Percentiles rank a stretch among this genome's conserved stretches.
Conservation (phyloP, 1,140 invertebrate species). For the Megalopta genalis region DNA sequence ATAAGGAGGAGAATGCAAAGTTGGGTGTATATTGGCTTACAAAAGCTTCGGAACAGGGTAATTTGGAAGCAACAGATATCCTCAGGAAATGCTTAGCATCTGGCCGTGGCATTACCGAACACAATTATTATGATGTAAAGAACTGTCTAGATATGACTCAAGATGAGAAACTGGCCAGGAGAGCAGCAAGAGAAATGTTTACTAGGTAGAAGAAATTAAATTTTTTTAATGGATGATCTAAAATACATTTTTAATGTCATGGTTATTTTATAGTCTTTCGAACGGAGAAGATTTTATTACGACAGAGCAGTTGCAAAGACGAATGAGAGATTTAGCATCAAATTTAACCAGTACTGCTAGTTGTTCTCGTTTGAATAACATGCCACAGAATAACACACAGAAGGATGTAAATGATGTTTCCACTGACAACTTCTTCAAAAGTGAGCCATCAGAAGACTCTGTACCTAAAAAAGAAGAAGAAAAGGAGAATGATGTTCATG, state of each 20-base stretch:
- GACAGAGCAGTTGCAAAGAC: conserved; percentile 86
- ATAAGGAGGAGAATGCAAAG: conserved; percentile 84
- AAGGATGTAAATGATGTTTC: conserved; percentile 63
- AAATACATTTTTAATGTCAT: conserved; percentile 18
- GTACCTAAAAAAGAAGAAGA: conserved; percentile 54
- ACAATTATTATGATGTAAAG: conserved; percentile 91
- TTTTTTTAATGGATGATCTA: neutral
- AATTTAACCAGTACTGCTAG: conserved; percentile 65
- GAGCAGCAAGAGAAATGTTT: conserved; percentile 92
- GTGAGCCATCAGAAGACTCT: conserved; percentile 67
- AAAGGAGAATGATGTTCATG: conserved; percentile 56
- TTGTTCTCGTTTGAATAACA: conserved; percentile 41
- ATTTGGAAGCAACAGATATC: conserved; percentile 90
- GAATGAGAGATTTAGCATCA: conserved; percentile 83
- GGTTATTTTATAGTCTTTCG: conserved; percentile 82
- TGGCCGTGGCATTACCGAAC: conserved; percentile 89
- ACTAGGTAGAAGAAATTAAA: conserved; percentile 81
- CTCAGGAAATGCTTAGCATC: conserved; percentile 88
- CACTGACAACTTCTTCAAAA: conserved; percentile 66
- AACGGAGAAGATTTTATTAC: conserved; percentile 93
- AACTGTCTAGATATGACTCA: conserved; percentile 90
- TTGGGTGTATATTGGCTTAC: conserved; percentile 93
- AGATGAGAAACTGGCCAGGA: conserved; percentile 91
- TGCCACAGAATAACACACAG: conserved; percentile 54
- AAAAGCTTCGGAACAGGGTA: conserved; percentile 93